Evolutionary conservation across 2,113 vertebrate species (phyloP).

Genomic region (Hippopotamus amphibius): DNA sequence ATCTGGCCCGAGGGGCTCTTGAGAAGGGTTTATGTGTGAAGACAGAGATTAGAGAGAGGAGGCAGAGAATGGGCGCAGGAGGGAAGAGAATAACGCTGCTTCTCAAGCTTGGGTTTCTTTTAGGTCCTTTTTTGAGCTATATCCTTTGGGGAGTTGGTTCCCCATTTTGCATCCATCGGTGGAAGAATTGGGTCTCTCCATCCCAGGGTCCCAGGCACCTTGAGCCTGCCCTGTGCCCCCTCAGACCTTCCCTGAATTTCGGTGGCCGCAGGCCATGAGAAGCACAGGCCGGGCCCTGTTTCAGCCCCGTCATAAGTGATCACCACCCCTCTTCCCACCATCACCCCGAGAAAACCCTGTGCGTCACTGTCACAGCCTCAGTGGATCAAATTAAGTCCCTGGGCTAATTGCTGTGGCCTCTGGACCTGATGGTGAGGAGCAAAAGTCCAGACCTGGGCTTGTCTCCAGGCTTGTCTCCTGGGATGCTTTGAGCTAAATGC

Average conservation of each 20-base stretch:
- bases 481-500: background rate
- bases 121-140: background rate
- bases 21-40: background rate
- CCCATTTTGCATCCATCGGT: slow-evolving; percentile 18
- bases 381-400: background rate
- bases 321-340: background rate
- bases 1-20: background rate
- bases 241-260: background rate
- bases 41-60: background rate
- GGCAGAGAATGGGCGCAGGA: background rate
- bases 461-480: background rate
- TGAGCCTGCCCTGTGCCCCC: background rate
- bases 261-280: background rate
- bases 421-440: background rate
- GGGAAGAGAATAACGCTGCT: background rate
- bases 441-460: background rate
- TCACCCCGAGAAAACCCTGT: background rate
- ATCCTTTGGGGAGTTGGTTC: slow-evolving; percentile 3
- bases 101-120: slow-evolving; percentile 65
- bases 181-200: background rate
- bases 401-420: background rate
- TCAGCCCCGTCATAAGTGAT: background rate
- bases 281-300: background rate
- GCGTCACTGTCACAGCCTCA: background rate
- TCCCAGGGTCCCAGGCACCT: background rate